These are phyloP conservation scores for Sorex maritimensis DNA, from an alignment of 2,797 vertebrate species.

Conservation along the genomic window DNA sequence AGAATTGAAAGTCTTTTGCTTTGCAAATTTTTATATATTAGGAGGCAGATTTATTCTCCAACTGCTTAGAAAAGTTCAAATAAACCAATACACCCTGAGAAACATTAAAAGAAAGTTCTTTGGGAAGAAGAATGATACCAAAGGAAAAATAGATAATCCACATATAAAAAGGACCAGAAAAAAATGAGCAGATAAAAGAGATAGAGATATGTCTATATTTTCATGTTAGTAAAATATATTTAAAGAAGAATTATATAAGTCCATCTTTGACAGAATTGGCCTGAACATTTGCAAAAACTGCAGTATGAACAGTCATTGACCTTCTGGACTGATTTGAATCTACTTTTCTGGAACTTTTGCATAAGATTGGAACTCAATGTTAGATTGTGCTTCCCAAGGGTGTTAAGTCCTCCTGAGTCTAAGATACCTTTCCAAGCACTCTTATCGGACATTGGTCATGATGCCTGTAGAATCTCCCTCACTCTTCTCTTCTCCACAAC, in stretches of 20 bases:
- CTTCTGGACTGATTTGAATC: background rate
- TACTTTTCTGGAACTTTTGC: background rate
- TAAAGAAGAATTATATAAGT: background rate
- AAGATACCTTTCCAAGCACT: background rate
- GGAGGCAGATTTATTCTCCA: constrained; percentile 1
- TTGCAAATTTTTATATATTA: background rate
- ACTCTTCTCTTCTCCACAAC: background rate
- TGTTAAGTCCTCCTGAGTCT: background rate
- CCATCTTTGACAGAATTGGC: background rate
- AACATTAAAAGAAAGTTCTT: background rate
- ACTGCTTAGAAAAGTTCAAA: background rate
- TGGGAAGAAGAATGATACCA: background rate
- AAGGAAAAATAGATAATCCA: background rate
- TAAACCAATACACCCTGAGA: background rate
- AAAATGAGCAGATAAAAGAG: background rate
- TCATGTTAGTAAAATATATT: background rate
- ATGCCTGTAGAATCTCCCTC: background rate
- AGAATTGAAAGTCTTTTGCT: background rate
- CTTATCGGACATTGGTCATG: background rate
- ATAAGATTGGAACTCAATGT: background rate
- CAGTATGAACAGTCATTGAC: background rate
- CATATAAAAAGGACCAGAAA: background rate
- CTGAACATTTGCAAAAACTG: background rate
- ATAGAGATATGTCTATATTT: background rate
- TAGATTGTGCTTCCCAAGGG: constrained; percentile 7